A percentile compares a stretch with the other conserved stretches of the same genome.
Evolutionary conservation across 35 echinoderm and acorn worm genomes (phyloP).

Genomic region (Apostichopus californicus): DNA sequence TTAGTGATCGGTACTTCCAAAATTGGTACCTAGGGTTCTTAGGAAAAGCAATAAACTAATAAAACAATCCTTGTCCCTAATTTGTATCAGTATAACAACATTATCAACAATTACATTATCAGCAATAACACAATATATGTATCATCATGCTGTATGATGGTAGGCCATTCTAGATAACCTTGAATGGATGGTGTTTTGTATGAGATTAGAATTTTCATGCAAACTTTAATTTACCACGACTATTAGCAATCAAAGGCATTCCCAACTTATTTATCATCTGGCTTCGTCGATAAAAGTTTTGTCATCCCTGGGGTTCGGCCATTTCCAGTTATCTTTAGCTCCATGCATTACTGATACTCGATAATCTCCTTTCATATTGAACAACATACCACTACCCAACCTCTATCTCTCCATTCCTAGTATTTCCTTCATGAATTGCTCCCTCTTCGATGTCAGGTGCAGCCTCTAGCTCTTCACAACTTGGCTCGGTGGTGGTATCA

Average conservation of each 20-base stretch:
- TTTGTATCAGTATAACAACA: background rate
- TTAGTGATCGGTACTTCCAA: no score
- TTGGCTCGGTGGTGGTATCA: background rate
- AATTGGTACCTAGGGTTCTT: no score
- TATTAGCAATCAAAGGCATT: no score
- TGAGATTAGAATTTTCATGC: background rate
- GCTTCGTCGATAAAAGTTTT: slow-evolving; percentile 4
- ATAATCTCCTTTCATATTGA: slow-evolving; percentile 53
- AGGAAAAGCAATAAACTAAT: no score
- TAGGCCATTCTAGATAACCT: no score
- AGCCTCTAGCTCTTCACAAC: no score
- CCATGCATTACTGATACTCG: slow-evolving; percentile 54
- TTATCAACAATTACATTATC: no score
- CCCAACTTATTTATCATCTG: background rate
- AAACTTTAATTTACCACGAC: slow-evolving; percentile 50
- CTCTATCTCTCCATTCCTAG: background rate
- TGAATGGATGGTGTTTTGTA: no score
- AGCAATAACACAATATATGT: background rate
- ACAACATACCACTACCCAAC: slow-evolving; percentile 56
- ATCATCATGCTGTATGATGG: background rate
- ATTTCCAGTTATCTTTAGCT: slow-evolving; percentile 45
- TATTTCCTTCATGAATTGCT: background rate
- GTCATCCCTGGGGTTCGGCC: background rate
- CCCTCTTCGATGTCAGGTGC: no score
- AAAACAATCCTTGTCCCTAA: no score